Base-by-base conservation (phyloP, 2,797 vertebrate species). In the Momotus momota region DNA sequence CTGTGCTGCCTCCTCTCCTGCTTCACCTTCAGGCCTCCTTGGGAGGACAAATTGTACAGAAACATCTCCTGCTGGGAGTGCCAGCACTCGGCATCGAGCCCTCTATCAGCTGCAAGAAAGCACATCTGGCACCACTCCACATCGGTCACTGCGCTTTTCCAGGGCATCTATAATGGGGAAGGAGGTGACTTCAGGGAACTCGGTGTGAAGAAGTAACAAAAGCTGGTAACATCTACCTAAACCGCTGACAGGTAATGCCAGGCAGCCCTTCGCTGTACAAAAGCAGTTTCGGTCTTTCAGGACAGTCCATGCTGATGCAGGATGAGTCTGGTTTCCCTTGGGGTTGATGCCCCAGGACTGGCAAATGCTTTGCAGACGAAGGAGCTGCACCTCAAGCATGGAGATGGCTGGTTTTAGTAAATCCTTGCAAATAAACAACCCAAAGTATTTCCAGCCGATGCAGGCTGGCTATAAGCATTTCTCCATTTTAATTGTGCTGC, bases 11-110 rank as follows among this genome's bases (percentile, higher is more conserved):
- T 64, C 66, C 35, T 73, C 51, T 84, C 31, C 74, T 78, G 19
- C 38, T 60, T 38, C 85, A 79, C 73, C 70, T 72, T 81, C 93
- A 60, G 52, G 11, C 61, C 46, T 74, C 78, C 60, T 85, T 70
- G 62, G 33, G 81, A 95, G 83, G 74, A 93, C 48, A 90, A n/a
- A 88, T 2, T 57, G 60, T 65, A 51, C 64, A 46, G 88, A 22
- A 80, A 77, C 8, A 2, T 9, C 54, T 81, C 88, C 49, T 70
- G 35, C 7, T 61, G 69, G 90, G 67, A 91, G 51, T 5, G 17
- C 75, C 92, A 88, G 81, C 18, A 3, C 57, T 91, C 2, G 3
- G 83, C 95, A 74, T 48, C 55, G 83, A 88, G 81, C 78, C 66
- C 72, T 88, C 29, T 13, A 2, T 31, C 49, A 40, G 41, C 90